Evolutionary conservation across 2,797 vertebrate genomes (phyloP).

Genomic region (Falco peregrinus): DNA sequence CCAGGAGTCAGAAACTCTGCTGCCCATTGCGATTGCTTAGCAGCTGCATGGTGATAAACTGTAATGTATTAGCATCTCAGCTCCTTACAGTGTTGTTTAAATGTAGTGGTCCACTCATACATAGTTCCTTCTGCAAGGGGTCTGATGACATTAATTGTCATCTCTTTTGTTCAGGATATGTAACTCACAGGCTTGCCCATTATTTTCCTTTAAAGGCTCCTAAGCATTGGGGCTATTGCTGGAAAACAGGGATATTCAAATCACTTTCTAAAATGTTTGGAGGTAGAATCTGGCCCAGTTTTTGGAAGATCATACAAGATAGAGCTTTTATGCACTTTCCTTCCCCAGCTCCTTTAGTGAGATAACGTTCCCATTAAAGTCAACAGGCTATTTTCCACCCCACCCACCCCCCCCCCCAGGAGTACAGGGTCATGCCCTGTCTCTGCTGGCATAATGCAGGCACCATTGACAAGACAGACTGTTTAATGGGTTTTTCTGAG

Average conservation of each 20-base stretch:
- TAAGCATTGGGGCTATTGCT: slow-evolving; percentile 45
- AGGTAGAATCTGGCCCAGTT: slow-evolving; percentile 40
- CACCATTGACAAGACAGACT: slow-evolving; percentile 76
- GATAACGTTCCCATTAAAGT: slow-evolving; percentile 24
- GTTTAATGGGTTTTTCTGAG: slow-evolving; percentile 70
- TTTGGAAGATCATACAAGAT: slow-evolving; percentile 62
- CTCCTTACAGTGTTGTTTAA: not conserved
- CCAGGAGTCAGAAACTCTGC: not conserved
- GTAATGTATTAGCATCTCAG: not conserved
- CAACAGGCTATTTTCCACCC: not conserved
- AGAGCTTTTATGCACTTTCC: slow-evolving; percentile 25
- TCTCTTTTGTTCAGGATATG: slow-evolving; percentile 25
- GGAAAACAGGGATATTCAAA: slow-evolving; percentile 63
- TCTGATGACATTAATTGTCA: slow-evolving; percentile 54
- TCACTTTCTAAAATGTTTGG: slow-evolving; percentile 64
- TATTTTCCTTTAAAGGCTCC: slow-evolving; percentile 60
- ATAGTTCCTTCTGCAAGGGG: slow-evolving; percentile 25
- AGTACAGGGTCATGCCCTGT: slow-evolving; percentile 44
- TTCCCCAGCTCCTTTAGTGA: not conserved
- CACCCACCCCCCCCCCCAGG: not conserved
- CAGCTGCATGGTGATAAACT: not conserved
- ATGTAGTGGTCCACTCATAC: slow-evolving; percentile 4
- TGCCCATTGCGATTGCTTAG: not conserved
- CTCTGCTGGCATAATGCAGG: slow-evolving; percentile 69
- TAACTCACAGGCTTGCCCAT: slow-evolving; percentile 33